These are phyloP conservation scores for Rhagium mordax DNA, from an alignment of 2,888 invertebrate species.

Conservation along the genomic window DNA sequence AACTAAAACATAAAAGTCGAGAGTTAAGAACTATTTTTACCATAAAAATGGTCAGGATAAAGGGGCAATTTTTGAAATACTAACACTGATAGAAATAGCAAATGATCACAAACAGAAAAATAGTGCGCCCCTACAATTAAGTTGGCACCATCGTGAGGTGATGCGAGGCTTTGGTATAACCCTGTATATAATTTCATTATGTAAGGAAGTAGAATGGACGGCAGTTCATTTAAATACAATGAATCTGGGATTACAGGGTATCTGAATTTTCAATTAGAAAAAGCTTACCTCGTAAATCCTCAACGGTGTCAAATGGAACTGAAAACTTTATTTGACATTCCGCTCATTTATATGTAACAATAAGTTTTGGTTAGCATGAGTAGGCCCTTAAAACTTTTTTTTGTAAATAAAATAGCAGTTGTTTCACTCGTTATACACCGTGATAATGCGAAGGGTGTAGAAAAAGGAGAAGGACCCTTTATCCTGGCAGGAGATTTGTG, in stretches of 20 bases:
- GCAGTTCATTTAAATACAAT: background rate
- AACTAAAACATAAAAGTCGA: too few species aligned
- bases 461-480: slow-evolving; percentile 52
- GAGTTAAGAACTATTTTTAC: too few species aligned
- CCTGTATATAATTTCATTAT: too few species aligned
- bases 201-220: too few species aligned
- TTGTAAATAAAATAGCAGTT: slow-evolving; percentile 59
- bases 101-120: too few species aligned
- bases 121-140: too few species aligned
- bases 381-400: slow-evolving; percentile 51
- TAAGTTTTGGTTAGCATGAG: slow-evolving; percentile 40
- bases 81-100: too few species aligned
- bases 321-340: slow-evolving; percentile 1
- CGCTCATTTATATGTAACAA: slow-evolving; percentile 35
- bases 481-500: slow-evolving; percentile 60
- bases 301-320: background rate
- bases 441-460: slow-evolving; percentile 57
- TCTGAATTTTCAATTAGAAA: slow-evolving; percentile 1
- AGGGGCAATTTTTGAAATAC: too few species aligned
- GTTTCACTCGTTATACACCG: slow-evolving; percentile 54
- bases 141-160: too few species aligned
- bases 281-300: background rate
- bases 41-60: too few species aligned
- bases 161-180: too few species aligned
- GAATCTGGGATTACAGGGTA: too few species aligned